These are phyloP conservation scores for Bufotes viridis DNA, from an alignment of 2,797 vertebrate species.

Conservation along the genomic window DNA sequence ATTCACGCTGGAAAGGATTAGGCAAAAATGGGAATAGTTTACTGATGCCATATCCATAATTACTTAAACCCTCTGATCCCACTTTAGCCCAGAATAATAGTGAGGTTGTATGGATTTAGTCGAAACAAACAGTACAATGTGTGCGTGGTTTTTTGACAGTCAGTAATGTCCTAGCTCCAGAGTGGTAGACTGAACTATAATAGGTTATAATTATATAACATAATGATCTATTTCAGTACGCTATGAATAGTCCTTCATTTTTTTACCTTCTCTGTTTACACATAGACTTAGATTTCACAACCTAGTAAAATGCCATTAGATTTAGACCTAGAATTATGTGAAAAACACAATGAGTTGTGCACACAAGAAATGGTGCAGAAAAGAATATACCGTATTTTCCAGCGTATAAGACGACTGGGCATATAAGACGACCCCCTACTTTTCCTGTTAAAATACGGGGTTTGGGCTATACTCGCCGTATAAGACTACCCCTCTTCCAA, in stretches of 20 bases:
- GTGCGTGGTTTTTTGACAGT: not conserved
- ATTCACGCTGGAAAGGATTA: not conserved
- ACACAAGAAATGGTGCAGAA: not conserved
- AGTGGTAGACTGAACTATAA: not conserved
- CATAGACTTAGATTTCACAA: not conserved
- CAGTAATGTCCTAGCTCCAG: not conserved
- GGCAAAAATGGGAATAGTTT: not conserved
- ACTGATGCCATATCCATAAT: not conserved
- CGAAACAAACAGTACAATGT: slow-evolving; percentile 6
- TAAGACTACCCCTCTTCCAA: too few relatives aligned
- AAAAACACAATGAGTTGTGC: not conserved
- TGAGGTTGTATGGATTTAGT: not conserved
- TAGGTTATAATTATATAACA: not conserved
- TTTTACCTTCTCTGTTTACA: not conserved
- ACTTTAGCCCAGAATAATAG: not conserved
- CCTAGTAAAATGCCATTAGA: not conserved
- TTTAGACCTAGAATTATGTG: not conserved
- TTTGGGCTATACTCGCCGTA: too few relatives aligned
- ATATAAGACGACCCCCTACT: too few relatives aligned
- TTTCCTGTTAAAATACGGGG: too few relatives aligned
- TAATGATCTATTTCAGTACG: not conserved
- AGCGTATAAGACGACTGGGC: too few relatives aligned
- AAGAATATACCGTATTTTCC: too few relatives aligned
- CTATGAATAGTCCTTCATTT: not conserved
- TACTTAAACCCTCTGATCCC: not conserved